Conservation (phyloP, 2,888 invertebrate species). For the Eupithecia centaureata region DNA sequence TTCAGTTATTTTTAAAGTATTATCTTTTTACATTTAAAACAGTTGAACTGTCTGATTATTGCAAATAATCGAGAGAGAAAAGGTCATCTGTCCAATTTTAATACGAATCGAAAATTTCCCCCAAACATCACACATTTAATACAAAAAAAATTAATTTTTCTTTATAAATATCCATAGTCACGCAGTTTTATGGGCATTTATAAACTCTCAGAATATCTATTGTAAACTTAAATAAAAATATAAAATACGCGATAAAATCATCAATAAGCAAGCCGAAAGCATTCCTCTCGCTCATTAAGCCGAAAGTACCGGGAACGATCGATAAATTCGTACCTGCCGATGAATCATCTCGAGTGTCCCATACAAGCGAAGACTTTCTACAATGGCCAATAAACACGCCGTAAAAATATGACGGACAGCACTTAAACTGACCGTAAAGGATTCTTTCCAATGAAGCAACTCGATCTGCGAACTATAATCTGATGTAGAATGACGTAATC, state of each 20-base stretch:
- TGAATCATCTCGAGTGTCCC: slow-evolving; percentile 77
- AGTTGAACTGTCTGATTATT: too few relatives aligned
- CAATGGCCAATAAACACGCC: slow-evolving; percentile 82
- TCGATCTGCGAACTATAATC: too few relatives aligned
- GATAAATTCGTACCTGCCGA: slow-evolving; percentile 65
- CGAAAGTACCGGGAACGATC: slow-evolving; percentile 65
- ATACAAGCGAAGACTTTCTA: slow-evolving; percentile 61
- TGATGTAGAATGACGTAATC: too few relatives aligned
- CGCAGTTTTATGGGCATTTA: neutral
- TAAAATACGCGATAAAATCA: slow-evolving; percentile 38
- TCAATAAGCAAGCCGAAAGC: slow-evolving; percentile 35
- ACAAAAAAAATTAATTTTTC: too few relatives aligned
- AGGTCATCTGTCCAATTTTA: too few relatives aligned
- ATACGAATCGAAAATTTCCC: too few relatives aligned
- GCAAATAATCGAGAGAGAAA: too few relatives aligned
- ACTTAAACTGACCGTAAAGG: slow-evolving; percentile 61
- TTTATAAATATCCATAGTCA: neutral
- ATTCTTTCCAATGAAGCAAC: slow-evolving; percentile 9
- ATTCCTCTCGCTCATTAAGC: slow-evolving; percentile 65
- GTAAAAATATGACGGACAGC: slow-evolving; percentile 77
- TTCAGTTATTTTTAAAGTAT: too few relatives aligned
- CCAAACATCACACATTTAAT: too few relatives aligned
- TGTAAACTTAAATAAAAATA: neutral
- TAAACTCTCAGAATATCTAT: neutral
- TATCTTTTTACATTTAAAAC: too few relatives aligned